Base-by-base conservation (phyloP, 2,888 invertebrate genomes). In the Axea sp. region DNA sequence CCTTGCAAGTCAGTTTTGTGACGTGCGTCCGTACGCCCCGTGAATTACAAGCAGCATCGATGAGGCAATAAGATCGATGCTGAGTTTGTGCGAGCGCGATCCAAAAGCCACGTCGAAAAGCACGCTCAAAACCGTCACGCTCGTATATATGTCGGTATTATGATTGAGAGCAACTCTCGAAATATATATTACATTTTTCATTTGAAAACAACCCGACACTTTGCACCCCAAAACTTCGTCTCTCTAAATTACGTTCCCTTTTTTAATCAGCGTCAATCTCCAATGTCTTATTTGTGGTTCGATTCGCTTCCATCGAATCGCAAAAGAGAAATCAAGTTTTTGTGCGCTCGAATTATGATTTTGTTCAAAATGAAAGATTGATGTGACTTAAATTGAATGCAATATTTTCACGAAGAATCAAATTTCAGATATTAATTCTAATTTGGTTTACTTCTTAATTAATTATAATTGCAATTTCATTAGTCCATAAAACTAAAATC, bases 1-100 rank as follows among this genome's bases (percentile, higher is more conserved):
- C 59, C 43, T 60, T 73, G 67, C 68, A 31, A 68, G 68, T 75
- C 72, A 75, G 75, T 77, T 78, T 77, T 75, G 73, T 75, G 76
- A 80, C 72, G 77, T 76, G 76, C 73, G 62, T 76, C 73, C 75
- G 76, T 71, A 78, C 76, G 73, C 76, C 69, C 51, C 47, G 73
- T 72, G 79, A 78, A 80, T 80, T 74, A 65, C 74, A 77, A 80
- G 76, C 73, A 75, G 71, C 72, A 41, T 60, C 65, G 53, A 71
- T 76, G 64, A 67, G 74, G 59, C 37, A 9, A 57, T 67, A 65
- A 68, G 62, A 76, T 76, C 74, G 76, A 74, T 76, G 55, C 45
- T 35, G 47, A 35, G 59, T 72, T 62, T 64, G 75, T 68, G 47
- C 39, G 57, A 62, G 41, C 24, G 55, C 62, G 57, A 62, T 33